Evolutionary conservation across 2,888 invertebrate species (phyloP).

Genomic region (Ferrisia virgata): DNA sequence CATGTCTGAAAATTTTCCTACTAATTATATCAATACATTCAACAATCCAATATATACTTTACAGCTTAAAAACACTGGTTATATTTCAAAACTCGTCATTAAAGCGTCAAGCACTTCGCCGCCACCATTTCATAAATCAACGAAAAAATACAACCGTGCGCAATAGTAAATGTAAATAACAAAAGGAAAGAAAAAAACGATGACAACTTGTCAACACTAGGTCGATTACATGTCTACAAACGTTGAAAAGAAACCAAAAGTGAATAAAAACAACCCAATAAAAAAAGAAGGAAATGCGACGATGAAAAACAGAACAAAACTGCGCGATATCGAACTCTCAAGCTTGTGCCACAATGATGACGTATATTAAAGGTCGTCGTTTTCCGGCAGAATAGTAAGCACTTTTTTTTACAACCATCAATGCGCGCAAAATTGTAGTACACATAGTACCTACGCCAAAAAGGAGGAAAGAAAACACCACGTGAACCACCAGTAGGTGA

Average conservation of each 20-base stretch:
- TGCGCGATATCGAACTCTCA: not conserved
- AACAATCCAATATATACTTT: too few relatives aligned
- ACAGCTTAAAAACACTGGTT: not conserved
- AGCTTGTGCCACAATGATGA: constrained; percentile 35
- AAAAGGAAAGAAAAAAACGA: not conserved
- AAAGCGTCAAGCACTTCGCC: not conserved
- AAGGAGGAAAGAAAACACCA: not conserved
- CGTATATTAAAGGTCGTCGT: constrained; percentile 36
- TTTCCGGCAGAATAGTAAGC: not conserved
- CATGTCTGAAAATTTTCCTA: too few relatives aligned
- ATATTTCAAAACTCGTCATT: not conserved
- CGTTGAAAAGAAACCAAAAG: constrained; percentile 27
- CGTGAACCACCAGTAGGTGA: too few relatives aligned
- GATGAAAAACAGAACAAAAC: not conserved
- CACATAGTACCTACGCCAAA: not conserved
- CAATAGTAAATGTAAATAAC: not conserved
- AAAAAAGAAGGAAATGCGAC: constrained; percentile 33
- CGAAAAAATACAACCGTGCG: not conserved
- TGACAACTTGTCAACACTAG: constrained; percentile 39
- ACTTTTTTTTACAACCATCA: not conserved
- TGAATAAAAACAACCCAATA: constrained; percentile 37
- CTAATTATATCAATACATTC: too few relatives aligned
- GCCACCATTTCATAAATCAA: not conserved
- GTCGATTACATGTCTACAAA: constrained; percentile 32
- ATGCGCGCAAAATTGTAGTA: not conserved